Conservation (phyloP, 2,113 vertebrate species). For the Lepisosteus osseus region DNA sequence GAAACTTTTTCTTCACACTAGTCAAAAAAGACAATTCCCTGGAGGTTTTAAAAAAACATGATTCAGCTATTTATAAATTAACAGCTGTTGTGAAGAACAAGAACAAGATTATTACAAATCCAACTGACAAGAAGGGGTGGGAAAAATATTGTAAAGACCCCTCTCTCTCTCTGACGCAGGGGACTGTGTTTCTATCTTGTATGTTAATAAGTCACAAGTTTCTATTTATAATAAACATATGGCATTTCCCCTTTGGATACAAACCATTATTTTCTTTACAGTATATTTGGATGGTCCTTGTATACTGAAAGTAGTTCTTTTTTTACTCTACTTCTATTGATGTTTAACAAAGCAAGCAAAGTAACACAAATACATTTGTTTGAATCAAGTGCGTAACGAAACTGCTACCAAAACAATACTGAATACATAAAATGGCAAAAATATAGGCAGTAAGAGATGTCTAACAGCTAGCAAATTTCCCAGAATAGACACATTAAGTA, state of each 20-base stretch:
- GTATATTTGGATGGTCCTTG: background rate
- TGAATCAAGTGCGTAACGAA: no score
- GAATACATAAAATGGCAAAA: no score
- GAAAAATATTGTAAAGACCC: background rate
- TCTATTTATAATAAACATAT: background rate
- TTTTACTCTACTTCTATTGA: no score
- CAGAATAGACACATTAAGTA: no score
- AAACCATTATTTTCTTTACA: background rate
- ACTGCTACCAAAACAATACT: no score
- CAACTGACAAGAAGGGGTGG: background rate
- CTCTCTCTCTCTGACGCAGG: no score
- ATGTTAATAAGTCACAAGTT: background rate
- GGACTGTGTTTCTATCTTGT: background rate
- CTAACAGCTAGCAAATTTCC: no score
- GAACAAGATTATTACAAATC: background rate
- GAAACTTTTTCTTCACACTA: no score
- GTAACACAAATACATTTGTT: no score
- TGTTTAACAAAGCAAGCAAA: no score
- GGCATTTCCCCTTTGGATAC: background rate
- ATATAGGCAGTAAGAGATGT: no score
- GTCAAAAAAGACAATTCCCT: background rate
- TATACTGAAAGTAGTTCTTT: no score
- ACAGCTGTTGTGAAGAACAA: background rate
- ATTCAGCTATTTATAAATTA: background rate
- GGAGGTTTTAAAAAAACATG: background rate